A percentile compares a stretch with the other conserved stretches of the same genome.
phyloP scores from a whole-genome alignment of 1,140 invertebrate species.

The Ericerus pela region DNA sequence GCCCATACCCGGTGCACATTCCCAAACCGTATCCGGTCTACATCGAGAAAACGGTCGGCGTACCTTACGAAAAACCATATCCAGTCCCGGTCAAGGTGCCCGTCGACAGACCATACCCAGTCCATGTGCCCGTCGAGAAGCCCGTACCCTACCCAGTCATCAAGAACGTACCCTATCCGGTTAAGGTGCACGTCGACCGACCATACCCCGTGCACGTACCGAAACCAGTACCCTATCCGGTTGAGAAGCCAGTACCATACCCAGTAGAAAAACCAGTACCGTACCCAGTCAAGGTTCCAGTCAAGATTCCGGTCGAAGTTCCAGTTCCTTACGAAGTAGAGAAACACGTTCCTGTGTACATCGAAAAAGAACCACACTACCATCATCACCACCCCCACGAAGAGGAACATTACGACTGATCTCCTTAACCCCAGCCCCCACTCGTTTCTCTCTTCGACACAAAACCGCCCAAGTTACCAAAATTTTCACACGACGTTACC shows the following conservation, averaged over 20 bases:
- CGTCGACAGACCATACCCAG: slow-evolving; percentile 45
- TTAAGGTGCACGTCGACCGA: slow-evolving; percentile 44
- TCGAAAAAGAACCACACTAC: slow-evolving; percentile 38
- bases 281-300: slow-evolving; percentile 41
- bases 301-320: slow-evolving; percentile 32
- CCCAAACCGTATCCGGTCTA: slow-evolving; percentile 32
- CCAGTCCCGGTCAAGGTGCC: slow-evolving; percentile 54
- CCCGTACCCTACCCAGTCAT: slow-evolving; percentile 38
- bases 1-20: slow-evolving; percentile 40
- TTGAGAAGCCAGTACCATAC: slow-evolving; percentile 62
- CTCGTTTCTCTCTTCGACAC: neutral
- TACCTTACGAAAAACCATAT: slow-evolving; percentile 54
- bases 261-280: slow-evolving; percentile 45
- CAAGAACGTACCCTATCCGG: slow-evolving; percentile 47
- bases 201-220: slow-evolving; percentile 33
- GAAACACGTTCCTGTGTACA: slow-evolving; percentile 46
- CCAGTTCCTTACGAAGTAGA: slow-evolving; percentile 42
- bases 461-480: neutral
- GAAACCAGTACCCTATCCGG: slow-evolving; percentile 35
- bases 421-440: neutral
- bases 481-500: neutral
- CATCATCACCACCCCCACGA: slow-evolving; percentile 1
- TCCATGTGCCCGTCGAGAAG: slow-evolving; percentile 36
- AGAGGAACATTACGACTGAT: slow-evolving; percentile 12
- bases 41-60: slow-evolving; percentile 34